phyloP scores from a whole-genome alignment of 2,113 vertebrate species.

The Gambusia holbrooki region DNA sequence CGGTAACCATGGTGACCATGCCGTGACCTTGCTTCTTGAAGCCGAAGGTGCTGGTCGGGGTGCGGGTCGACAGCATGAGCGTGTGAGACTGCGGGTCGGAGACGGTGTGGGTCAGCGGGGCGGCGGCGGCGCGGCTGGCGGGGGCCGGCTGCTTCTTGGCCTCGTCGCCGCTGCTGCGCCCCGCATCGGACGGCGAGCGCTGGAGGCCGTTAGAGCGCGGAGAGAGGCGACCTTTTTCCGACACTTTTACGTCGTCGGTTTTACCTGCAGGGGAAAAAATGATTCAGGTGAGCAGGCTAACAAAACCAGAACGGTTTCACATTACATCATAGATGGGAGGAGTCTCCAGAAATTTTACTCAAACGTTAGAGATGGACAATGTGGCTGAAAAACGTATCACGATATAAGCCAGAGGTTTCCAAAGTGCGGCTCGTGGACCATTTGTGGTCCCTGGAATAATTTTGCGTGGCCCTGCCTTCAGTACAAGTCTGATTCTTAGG shows the following conservation, averaged over 20 bases:
- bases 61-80: constrained; percentile 73
- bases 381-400: too few species aligned
- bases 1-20: constrained; percentile 89
- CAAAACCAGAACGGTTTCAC: too few species aligned
- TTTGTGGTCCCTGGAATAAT: too few species aligned
- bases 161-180: constrained; percentile 94
- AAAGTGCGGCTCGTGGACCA: too few species aligned
- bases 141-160: constrained; percentile 80
- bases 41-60: constrained; percentile 90
- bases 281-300: background rate
- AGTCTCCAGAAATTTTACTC: too few species aligned
- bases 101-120: constrained; percentile 48
- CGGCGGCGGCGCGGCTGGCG: constrained; percentile 67
- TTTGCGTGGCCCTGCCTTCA: too few species aligned
- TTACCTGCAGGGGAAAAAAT: constrained; percentile 81
- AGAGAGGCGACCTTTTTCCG: constrained; percentile 92
- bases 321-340: too few species aligned
- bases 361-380: too few species aligned
- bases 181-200: constrained; percentile 92
- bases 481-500: too few species aligned
- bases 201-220: constrained; percentile 89
- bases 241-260: constrained; percentile 97
- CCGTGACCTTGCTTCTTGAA: constrained; percentile 93
- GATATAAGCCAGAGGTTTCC: too few species aligned
- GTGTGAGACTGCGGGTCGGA: constrained; percentile 62